Base-by-base conservation (phyloP, 2,113 vertebrate species). In the Regulus satrapa region DNA sequence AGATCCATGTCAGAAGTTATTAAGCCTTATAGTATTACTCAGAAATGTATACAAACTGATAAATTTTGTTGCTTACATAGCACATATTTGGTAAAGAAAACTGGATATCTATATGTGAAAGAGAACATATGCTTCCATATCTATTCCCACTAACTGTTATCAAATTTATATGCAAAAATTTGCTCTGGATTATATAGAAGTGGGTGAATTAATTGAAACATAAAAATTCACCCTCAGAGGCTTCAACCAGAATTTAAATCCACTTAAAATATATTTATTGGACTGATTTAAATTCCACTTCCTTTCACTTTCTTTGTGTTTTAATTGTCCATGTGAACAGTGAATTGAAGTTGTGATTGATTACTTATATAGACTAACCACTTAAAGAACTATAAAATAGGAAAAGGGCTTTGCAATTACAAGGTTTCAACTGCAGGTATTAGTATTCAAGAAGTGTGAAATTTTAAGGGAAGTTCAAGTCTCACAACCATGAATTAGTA, bases 321-420 rank as follows among this genome's bases (percentile, higher is more conserved):
- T 92, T 90, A 96, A 78, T 93, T 89, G 73, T 68, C 58, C 48
- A 56, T 41, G 25, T 85, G 73, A 89, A 91, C 21, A 91, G 38
- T 46, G 18, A 26, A 24, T 94, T 91, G 69, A 80, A 81, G 89
- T 45, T 66, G 36, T 67, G 61, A 94, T 59, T 88, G 66, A 94
- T 82, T 79, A 59, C n/a, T 55, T 85, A 77, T 54, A 75, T 75
- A 92, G 68, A 75, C 68, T 66, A 84, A 79, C 51, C 62, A 74
- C 61, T 95, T 84, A 75, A 48, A 67, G 66, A 85, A 79, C 67
- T 86, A 80, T 94, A 88, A 96, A 89, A 92, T 55, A 91, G 31
- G 49, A 43, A 95, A 91, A 71, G 38, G 34, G 31, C n/a, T 88
- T 56, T 75, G 43, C 76, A 89, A 95, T 87, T 88, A 49, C 49